Conservation (phyloP, 1,140 invertebrate species). For the Bombus confusus region DNA sequence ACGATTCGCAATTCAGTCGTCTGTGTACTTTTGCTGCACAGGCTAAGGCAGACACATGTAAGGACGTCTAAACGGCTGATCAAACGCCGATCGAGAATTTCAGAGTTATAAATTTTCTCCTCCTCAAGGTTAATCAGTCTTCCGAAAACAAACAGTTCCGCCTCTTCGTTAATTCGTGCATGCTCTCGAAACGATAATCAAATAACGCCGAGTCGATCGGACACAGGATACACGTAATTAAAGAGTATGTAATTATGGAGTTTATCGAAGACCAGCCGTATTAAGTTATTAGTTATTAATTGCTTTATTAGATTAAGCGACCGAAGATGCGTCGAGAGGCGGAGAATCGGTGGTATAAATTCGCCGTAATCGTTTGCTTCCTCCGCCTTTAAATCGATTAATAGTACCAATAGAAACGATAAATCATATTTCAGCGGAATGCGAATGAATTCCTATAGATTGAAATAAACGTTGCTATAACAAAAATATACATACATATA, state of each 20-base stretch:
- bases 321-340: slow-evolving; percentile 20
- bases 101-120: slow-evolving; percentile 45
- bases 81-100: slow-evolving; percentile 38
- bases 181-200: slow-evolving; percentile 67
- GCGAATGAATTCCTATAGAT: neutral
- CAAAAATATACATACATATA: neutral
- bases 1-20: neutral
- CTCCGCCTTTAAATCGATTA: slow-evolving; percentile 3
- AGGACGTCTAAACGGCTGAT: slow-evolving; percentile 29
- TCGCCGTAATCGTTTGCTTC: slow-evolving; percentile 3
- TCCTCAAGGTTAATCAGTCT: slow-evolving; percentile 39
- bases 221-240: slow-evolving; percentile 69
- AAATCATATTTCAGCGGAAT: neutral
- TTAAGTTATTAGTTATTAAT: slow-evolving; percentile 72
- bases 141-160: slow-evolving; percentile 65
- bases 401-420: neutral
- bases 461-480: neutral
- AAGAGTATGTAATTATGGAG: slow-evolving; percentile 70
- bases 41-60: neutral
- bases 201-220: slow-evolving; percentile 71
- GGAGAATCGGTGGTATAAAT: slow-evolving; percentile 17
- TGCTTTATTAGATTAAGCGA: slow-evolving; percentile 74
- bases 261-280: slow-evolving; percentile 47
- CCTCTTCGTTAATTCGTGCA: slow-evolving; percentile 59
- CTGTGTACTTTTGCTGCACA: neutral